Evolutionary conservation across 2,797 vertebrate genomes (phyloP).

Genomic region (Dermochelys coriacea): DNA sequence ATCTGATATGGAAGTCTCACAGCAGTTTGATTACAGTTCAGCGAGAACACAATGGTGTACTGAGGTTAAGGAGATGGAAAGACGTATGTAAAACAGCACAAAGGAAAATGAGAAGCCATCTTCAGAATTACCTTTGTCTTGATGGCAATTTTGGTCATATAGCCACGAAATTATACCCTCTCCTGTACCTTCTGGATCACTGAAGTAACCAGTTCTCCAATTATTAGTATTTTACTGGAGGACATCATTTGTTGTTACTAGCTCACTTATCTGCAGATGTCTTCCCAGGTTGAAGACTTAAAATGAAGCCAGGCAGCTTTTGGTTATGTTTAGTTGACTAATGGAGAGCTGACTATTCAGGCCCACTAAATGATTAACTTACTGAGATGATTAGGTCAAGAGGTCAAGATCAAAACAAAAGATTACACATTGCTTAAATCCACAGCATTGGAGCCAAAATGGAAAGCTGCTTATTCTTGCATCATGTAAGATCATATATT

Average conservation of each 20-base stretch:
- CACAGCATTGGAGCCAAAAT: background rate
- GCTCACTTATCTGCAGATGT: background rate
- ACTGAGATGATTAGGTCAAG: constrained; percentile 38
- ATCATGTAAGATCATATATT: background rate
- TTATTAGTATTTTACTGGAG: background rate
- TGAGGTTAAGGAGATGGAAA: background rate
- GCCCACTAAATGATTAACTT: constrained; percentile 59
- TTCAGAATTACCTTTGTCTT: constrained; percentile 2
- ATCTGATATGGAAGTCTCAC: background rate
- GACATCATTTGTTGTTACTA: background rate
- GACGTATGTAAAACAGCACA: background rate
- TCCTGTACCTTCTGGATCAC: background rate
- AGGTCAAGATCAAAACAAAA: constrained; percentile 53
- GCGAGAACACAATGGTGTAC: background rate
- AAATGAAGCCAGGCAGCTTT: constrained; percentile 9
- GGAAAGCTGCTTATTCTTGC: constrained; percentile 40
- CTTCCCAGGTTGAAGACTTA: constrained; percentile 1
- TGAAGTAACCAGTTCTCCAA: background rate
- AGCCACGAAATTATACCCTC: background rate
- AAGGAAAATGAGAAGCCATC: background rate
- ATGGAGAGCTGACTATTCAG: background rate
- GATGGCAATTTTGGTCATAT: background rate
- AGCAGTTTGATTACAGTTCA: background rate
- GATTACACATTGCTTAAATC: constrained; percentile 5
- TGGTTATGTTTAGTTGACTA: background rate